Evolutionary conservation across 1,140 invertebrate genomes (phyloP).

Genomic region (Euschistus heros): DNA sequence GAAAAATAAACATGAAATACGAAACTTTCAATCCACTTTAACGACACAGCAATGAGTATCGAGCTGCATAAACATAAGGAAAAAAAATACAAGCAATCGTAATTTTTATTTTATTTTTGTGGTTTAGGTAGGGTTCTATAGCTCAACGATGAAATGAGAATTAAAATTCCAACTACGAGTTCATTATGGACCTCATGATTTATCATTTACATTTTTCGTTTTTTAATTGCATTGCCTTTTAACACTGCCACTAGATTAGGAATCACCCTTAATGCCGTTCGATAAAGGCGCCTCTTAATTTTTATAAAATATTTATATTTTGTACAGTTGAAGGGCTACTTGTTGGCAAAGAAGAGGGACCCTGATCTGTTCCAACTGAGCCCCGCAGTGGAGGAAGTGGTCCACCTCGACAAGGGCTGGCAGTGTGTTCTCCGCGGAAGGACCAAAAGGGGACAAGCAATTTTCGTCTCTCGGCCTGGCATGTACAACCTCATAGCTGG

Average conservation of each 20-base stretch:
- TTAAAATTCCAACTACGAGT: neutral
- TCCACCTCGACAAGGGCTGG: constrained; percentile 35
- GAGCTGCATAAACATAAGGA: too few species aligned
- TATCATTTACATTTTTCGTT: neutral
- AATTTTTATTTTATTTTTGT: too few species aligned
- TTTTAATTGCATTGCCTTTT: neutral
- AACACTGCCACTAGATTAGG: neutral
- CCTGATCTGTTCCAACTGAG: constrained; percentile 36
- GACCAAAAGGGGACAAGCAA: constrained; percentile 34
- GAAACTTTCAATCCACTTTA: too few species aligned
- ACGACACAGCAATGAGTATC: too few species aligned
- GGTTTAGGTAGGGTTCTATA: too few species aligned
- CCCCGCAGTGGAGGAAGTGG: constrained; percentile 33
- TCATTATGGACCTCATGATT: neutral
- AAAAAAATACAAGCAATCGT: too few species aligned
- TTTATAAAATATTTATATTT: constrained; percentile 19
- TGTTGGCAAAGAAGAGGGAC: constrained; percentile 36
- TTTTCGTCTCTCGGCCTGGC: constrained; percentile 38
- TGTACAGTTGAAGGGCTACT: constrained; percentile 36
- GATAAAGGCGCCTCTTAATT: constrained; percentile 8
- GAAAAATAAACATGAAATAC: too few species aligned
- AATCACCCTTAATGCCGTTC: neutral
- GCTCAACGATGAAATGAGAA: too few species aligned
- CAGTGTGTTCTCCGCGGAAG: constrained; percentile 35
- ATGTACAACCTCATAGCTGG: constrained; percentile 22